A percentile compares a stretch with the other conserved stretches of the same genome.
phyloP scores from a whole-genome alignment of 2,888 invertebrate genomes.

The Anthrax anthrax region DNA sequence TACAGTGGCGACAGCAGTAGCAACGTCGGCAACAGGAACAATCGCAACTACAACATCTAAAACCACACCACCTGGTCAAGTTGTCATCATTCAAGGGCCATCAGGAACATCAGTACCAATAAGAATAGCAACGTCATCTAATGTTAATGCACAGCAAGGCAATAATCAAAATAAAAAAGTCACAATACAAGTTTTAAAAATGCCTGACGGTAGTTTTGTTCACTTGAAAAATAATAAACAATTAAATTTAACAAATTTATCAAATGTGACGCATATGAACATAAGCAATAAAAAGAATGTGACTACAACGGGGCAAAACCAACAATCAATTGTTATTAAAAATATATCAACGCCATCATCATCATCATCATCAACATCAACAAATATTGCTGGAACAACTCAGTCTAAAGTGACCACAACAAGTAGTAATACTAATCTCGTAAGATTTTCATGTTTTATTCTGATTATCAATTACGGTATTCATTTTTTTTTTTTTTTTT shows the following conservation, averaged over 20 bases:
- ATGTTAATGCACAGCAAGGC: background rate
- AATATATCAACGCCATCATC: background rate
- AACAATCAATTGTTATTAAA: background rate
- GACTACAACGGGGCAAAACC: background rate
- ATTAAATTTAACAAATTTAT: slow-evolving; percentile 10
- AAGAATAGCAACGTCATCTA: slow-evolving; percentile 4
- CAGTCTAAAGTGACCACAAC: background rate
- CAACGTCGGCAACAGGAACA: slow-evolving; percentile 6
- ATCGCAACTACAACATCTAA: background rate
- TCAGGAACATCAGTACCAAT: slow-evolving; percentile 9
- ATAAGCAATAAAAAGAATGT: background rate
- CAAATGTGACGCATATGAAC: slow-evolving; percentile 1
- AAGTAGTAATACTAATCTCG: background rate
- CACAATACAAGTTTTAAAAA: slow-evolving; percentile 22
- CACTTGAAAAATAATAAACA: slow-evolving; percentile 17
- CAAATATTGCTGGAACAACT: background rate
- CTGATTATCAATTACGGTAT: too few relatives aligned
- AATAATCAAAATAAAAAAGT: background rate
- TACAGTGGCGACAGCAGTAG: slow-evolving; percentile 4
- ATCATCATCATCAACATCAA: background rate
- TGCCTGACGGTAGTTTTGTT: slow-evolving; percentile 18
- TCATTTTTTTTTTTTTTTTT: too few relatives aligned
- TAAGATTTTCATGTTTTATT: background rate
- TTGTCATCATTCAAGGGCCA: slow-evolving; percentile 11
- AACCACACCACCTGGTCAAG: slow-evolving; percentile 6